Evolutionary conservation across 2,113 vertebrate species (phyloP).

Genomic region (Pitta sordida): DNA sequence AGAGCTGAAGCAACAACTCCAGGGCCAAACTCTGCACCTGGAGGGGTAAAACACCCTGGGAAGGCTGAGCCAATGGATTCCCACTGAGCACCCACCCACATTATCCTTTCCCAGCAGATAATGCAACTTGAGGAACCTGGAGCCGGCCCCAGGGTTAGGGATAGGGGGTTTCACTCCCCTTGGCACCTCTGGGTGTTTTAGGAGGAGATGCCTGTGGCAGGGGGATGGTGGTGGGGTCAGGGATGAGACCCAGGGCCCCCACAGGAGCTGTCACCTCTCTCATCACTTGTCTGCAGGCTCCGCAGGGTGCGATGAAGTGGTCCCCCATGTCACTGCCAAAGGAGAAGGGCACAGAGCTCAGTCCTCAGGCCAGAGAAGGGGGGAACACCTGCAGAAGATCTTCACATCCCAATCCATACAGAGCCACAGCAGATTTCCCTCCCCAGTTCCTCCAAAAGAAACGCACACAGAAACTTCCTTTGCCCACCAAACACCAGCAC

Average conservation of each 20-base stretch:
- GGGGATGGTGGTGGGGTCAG: not conserved
- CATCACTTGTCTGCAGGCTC: slow-evolving; percentile 93
- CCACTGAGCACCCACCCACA: not conserved
- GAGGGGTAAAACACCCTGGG: not conserved
- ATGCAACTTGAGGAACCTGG: not conserved
- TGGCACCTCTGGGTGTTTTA: not conserved
- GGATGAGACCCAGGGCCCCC: rapidly evolving
- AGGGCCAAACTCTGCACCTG: not conserved
- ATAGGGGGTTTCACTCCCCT: not conserved
- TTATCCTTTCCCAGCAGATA: not conserved
- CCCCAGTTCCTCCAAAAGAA: not conserved
- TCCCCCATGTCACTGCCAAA: slow-evolving; percentile 80
- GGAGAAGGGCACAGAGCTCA: slow-evolving; percentile 26
- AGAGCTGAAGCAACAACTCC: rapidly evolving
- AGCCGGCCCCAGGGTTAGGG: not conserved
- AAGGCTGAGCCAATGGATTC: not conserved
- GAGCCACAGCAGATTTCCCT: not conserved
- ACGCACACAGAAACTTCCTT: not conserved
- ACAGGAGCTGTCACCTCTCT: slow-evolving; percentile 77
- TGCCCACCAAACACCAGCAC: rapidly evolving
- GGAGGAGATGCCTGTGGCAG: not conserved
- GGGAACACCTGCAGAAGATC: not conserved
- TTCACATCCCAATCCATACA: not conserved
- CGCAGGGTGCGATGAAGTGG: slow-evolving; percentile 85
- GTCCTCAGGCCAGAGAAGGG: no score